Base-by-base conservation (phyloP, 2,797 vertebrate genomes). In the Coreius guichenoti region DNA sequence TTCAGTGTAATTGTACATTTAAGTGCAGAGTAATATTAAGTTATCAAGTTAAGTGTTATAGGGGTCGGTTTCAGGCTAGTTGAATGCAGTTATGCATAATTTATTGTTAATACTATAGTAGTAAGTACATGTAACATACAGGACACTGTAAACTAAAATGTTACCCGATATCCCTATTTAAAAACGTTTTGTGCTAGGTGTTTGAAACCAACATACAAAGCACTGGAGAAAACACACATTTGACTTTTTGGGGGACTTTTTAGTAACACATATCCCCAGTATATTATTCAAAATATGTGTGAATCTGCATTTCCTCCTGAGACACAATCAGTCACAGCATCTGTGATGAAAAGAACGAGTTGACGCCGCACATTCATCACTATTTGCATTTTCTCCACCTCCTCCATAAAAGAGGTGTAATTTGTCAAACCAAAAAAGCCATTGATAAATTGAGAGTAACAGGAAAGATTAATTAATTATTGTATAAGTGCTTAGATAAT, bases 381-480 rank as follows among this genome's bases (percentile, higher is more conserved):
- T 3, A 56, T 84, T 78, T 87, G 2, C 85, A 31, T 49, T 72
- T 81, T 69, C 5, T 83, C 86, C 81, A 84, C 83, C 90, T 87
- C 86, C 85, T 84, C 87, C 86, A 86, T 90, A 77, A 72, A 45
- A 13, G 36, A 82, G 43, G 54, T 75, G 33, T 58, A 33, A 75
- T 83, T 54, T 43, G 17, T 93, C 90, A 90, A 19, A 73, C 85
- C 89, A 68, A 54, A 84, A 47, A 83, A 81, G 86, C 86, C 72
- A 61, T 3, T 94, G 90, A 93, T 93, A 82, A 93, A 93, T 93
- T 88, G 79, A 91, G 67, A 76, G 67, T 72, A 92, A 86, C n/a
- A 12, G 87, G 9, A 72, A 51, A 80, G 87, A 89, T 91, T 72
- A 90, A 94, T 94, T 94, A 93, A 93, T 93, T 92, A 92, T 82